Percentiles rank a stretch among this genome's conserved stretches.
These are phyloP conservation scores for Drosophila anomelani DNA, from an alignment of 2,888 invertebrate genomes.

Conservation along the genomic window DNA sequence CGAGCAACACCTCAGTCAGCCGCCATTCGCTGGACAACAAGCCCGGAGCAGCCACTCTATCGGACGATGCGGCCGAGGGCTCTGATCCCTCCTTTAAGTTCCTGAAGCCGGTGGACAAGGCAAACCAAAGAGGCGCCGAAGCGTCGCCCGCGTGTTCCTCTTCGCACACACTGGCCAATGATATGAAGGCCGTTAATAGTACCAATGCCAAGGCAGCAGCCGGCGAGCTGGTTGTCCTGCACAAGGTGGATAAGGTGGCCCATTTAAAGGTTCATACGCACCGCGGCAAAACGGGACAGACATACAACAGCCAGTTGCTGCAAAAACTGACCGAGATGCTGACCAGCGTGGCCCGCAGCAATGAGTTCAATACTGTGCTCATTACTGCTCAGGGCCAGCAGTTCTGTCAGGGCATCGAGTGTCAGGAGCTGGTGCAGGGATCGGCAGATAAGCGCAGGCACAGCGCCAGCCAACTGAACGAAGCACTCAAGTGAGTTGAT, in stretches of 20 bases:
- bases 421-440: constrained; percentile 88
- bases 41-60: constrained; percentile 49
- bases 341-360: constrained; percentile 90
- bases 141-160: constrained; percentile 14
- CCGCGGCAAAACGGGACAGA: constrained; percentile 87
- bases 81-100: constrained; percentile 82
- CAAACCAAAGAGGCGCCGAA: constrained; percentile 77
- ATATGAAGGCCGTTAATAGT: constrained; percentile 65
- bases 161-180: constrained; percentile 67
- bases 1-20: constrained; percentile 89
- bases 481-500: constrained; percentile 89
- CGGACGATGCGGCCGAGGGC: constrained; percentile 63
- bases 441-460: constrained; percentile 87
- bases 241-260: constrained; percentile 85
- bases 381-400: constrained; percentile 90
- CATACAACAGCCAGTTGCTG: constrained; percentile 85
- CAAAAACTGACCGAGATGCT: constrained; percentile 87
- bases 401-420: constrained; percentile 93
- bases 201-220: neutral
- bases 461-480: constrained; percentile 89
- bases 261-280: constrained; percentile 87
- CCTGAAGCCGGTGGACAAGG: constrained; percentile 82
- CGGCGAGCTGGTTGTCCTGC: constrained; percentile 57
- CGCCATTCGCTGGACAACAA: constrained; percentile 84
- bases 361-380: constrained; percentile 88